Conservation (phyloP, 1,140 invertebrate species). For the Cyclina sinensis region DNA sequence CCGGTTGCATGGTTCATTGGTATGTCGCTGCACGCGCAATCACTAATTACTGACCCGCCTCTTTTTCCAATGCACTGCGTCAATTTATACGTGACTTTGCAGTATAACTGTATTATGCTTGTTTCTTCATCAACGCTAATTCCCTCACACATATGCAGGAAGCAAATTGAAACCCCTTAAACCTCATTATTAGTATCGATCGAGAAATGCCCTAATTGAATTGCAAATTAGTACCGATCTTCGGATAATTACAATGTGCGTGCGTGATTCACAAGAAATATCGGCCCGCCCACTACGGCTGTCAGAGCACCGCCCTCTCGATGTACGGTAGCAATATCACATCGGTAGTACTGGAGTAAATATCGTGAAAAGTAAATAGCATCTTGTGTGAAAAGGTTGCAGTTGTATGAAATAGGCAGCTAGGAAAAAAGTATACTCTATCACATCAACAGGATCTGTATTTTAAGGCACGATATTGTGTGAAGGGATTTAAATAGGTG, state of each 20-base stretch:
- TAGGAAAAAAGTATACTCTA: background rate
- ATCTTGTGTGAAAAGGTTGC: conserved; percentile 8
- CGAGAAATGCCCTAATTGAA: conserved; percentile 56
- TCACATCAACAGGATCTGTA: conserved; percentile 25
- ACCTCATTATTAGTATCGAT: conserved; percentile 59
- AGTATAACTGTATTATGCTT: conserved; percentile 37
- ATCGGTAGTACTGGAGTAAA: background rate
- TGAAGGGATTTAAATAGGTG: background rate
- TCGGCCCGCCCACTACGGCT: conserved; percentile 36
- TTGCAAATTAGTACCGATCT: conserved; percentile 58
- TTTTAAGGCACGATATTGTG: conserved; percentile 12
- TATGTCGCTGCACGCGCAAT: conserved; percentile 55
- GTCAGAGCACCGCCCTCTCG: conserved; percentile 13
- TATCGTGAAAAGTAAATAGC: conserved; percentile 25
- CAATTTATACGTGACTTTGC: conserved; percentile 18
- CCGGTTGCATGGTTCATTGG: conserved; percentile 49
- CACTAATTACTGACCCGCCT: conserved; percentile 33
- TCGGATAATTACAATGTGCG: conserved; percentile 50
- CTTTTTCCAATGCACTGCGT: conserved; percentile 30
- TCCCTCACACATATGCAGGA: conserved; percentile 38
- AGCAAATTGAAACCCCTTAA: conserved; percentile 53
- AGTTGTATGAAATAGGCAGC: conserved; percentile 18
- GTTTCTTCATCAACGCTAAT: conserved; percentile 52
- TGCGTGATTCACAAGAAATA: conserved; percentile 42
- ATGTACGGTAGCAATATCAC: conserved; percentile 16